These are phyloP conservation scores for Pluvianellus socialis DNA, from an alignment of 2,113 vertebrate genomes.

Conservation along the genomic window DNA sequence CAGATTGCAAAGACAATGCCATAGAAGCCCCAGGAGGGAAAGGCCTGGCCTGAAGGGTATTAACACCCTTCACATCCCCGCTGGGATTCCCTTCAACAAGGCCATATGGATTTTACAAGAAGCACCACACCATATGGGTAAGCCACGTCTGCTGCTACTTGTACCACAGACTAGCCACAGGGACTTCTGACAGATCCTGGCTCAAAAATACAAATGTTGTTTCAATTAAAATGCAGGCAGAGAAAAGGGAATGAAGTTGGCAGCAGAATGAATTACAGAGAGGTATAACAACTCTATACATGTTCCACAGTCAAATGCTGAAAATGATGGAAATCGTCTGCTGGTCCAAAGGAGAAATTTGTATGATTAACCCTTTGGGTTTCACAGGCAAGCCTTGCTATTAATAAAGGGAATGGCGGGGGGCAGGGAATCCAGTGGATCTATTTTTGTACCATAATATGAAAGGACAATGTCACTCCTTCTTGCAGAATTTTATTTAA, in stretches of 20 bases:
- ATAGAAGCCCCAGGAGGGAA: conserved; percentile 87
- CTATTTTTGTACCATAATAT: background rate
- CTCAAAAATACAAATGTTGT: conserved; percentile 86
- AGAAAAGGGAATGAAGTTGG: conserved; percentile 79
- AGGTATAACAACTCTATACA: conserved; percentile 68
- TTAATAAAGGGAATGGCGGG: background rate
- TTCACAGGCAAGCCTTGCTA: background rate
- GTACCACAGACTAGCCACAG: conserved; percentile 84
- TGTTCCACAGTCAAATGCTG: conserved; percentile 48
- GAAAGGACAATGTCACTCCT: background rate
- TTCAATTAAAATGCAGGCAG: conserved; percentile 85
- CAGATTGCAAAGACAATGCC: conserved; percentile 97
- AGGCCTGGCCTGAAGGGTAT: conserved; percentile 88
- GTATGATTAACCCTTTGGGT: conserved; percentile 26
- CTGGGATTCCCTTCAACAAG: conserved; percentile 88
- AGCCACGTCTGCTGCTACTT: conserved; percentile 88
- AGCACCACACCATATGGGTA: conserved; percentile 92
- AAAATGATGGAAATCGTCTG: conserved; percentile 48
- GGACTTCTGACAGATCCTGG: conserved; percentile 85
- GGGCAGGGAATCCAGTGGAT: background rate
- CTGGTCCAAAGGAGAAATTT: conserved; percentile 45
- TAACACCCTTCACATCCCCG: conserved; percentile 92
- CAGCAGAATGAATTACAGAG: conserved; percentile 77
- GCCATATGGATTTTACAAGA: conserved; percentile 98
- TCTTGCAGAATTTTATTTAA: conserved; percentile 29